Base-by-base conservation (phyloP, 1,140 invertebrate genomes). In the Drosophila kurseongensis region DNA sequence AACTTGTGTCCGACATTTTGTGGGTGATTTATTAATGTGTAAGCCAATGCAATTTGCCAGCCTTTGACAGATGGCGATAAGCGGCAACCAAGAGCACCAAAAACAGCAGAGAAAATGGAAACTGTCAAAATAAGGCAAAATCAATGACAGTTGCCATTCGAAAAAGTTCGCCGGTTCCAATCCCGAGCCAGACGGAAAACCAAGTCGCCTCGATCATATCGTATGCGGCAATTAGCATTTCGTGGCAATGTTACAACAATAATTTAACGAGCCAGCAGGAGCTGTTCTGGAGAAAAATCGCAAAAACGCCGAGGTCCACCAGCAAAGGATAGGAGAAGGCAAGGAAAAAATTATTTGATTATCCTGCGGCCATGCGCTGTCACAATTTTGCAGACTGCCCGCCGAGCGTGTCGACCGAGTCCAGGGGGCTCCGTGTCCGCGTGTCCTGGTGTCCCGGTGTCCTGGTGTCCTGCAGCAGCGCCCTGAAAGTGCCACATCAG, bases 291-390 rank as follows among this genome's bases (percentile, higher is more conserved):
- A 36, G 45, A 16, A 56, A 60, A 77, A 13, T 32, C n/a, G n/a
- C 41, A 84, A 80, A 80, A 69, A 73, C 52, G 63, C 58, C 35
- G 57, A 44, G 61, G 58, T 38, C 54, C 48, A 29, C 10, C 10
- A 16, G 18, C 7, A 8, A 42, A 35, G 12, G 29, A 55, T 38
- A 47, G 42, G 14, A 51, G 52, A 27, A 59, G 42, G 38, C 60
- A 40, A 38, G 60, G 75, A 79, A 81, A 83, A 89, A 89, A 88
- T 89, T 89, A 89, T 89, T 89, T 89, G 84, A 89, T 89, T 89
- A 89, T 89, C 84, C 84, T 89, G 84, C 84, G 84, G 84, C 84
- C 85, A 89, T 84, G 84, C 85, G 80, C 77, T 89, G 84, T 89
- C 84, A 89, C 84, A 89, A 89, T 89, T 89, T 89, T 50, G 69